Percentiles rank a stretch among this genome's conserved stretches.
Evolutionary conservation across 2,888 invertebrate species (phyloP).

Genomic region (Endotricha flammealis): DNA sequence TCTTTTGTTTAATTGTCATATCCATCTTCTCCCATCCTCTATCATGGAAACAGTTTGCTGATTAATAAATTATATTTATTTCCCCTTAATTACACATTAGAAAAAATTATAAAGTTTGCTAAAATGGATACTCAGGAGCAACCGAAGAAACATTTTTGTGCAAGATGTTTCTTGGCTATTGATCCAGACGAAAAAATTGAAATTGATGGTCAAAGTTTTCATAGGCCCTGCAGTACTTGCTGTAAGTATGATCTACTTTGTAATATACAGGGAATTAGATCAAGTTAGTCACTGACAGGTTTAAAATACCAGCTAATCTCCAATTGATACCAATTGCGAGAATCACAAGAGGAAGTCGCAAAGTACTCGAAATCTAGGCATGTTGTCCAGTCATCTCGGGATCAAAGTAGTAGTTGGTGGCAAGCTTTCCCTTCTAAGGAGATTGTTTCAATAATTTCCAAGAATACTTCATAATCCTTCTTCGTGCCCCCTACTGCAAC

Average conservation of each 20-base stretch:
- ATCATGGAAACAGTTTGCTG: slow-evolving; percentile 46
- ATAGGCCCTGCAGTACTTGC: slow-evolving; percentile 59
- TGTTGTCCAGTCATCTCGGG: too few species aligned
- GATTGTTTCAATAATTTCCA: too few species aligned
- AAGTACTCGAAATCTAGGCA: too few species aligned
- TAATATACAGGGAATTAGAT: too few species aligned
- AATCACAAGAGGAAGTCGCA: too few species aligned
- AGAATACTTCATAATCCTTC: too few species aligned
- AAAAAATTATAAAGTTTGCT: slow-evolving; percentile 24
- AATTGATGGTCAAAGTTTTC: slow-evolving; percentile 62
- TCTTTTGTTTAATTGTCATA: slow-evolving; percentile 34
- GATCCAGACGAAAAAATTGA: slow-evolving; percentile 54
- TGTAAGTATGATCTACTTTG: slow-evolving; percentile 43
- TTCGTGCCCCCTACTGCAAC: too few species aligned
- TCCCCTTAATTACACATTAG: slow-evolving; percentile 18
- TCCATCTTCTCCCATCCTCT: slow-evolving; percentile 41
- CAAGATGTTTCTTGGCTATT: slow-evolving; percentile 60
- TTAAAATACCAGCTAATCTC: too few species aligned
- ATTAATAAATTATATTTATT: slow-evolving; percentile 21
- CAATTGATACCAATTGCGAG: too few species aligned
- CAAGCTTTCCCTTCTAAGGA: too few species aligned
- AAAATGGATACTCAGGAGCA: slow-evolving; percentile 52
- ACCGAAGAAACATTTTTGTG: slow-evolving; percentile 61
- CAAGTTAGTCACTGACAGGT: too few species aligned
- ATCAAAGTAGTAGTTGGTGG: too few species aligned